Conservation (phyloP, 2,797 vertebrate genomes). For the Gymnopithys bicolor region DNA sequence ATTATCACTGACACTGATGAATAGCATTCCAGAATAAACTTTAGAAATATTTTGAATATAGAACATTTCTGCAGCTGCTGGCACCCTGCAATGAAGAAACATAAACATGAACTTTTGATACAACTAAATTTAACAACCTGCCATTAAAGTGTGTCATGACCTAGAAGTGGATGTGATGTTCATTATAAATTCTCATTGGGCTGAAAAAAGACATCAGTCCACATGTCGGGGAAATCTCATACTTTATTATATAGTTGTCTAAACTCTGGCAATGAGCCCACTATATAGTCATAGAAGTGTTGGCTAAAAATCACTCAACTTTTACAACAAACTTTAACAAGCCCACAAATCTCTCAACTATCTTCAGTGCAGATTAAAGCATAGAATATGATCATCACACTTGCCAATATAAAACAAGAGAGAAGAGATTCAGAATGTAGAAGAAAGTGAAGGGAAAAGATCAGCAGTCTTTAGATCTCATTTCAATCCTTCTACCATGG, state of each 20-base stretch:
- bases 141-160: background rate
- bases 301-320: background rate
- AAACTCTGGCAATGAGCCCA: background rate
- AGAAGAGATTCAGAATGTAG: background rate
- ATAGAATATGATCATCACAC: too few species aligned
- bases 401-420: background rate
- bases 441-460: background rate
- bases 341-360: background rate
- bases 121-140: background rate
- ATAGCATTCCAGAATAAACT: background rate
- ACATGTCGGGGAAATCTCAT: background rate
- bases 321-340: background rate
- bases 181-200: background rate
- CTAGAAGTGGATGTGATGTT: background rate
- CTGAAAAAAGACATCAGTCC: background rate
- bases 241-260: background rate
- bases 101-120: background rate
- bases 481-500: background rate
- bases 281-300: too few species aligned
- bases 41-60: background rate
- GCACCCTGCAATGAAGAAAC: background rate
- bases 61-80: background rate
- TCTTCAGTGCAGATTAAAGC: background rate
- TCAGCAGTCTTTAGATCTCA: background rate
- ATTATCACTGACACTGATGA: background rate